Evolutionary conservation across 2,888 invertebrate species (phyloP), one percentile per base, ranked within the genome.

Genomic region (Pharmacophagus antenor): DNA sequence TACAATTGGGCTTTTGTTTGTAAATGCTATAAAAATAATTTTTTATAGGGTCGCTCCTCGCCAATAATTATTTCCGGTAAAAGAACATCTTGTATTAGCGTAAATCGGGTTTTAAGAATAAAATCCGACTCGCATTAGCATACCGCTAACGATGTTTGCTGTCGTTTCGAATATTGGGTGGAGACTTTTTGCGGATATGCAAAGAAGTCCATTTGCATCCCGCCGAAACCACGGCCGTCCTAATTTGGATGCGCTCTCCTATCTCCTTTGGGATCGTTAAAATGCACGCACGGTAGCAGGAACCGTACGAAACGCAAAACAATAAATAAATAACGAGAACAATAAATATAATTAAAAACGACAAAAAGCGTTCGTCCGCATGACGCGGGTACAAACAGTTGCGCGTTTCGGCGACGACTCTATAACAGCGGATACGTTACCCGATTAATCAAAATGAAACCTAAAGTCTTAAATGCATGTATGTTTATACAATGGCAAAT

Each of bases 271-370:
- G 72, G 80, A 85, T 88, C 87, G 82, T 87, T 85, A 84, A 84
- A 85, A 85, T 75, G 80, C 82, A 84, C 82, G 85, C 83, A 85
- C 88, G 79, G 87, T 87, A 88, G 88, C 85, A 76, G 76, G 80
- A 80, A 80, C 74, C 75, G 77, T 71, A 77, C 77, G 82, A 82
- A 82, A 83, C 77, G 79, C 73, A 83, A 84, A 84, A 84, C 84
- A 85, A 86, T 85, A 86, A 88, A 88, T 85, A 88, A 86, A 85
- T 87, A 87, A 85, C 78, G 80, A 85, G 81, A 85, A 88, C 88
- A 86, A 88, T 88, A 88, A 88, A 88, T 88, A 87, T 88, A 88
- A 88, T 88, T 88, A 88, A 88, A 84, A 83, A 82, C 83, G 82
- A 87, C 84, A 87, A 89, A 87, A 86, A 87, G 82, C 83, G 83